Evolutionary conservation across 2,888 invertebrate genomes (phyloP), one percentile per base, ranked within the genome.

Genomic region (Heliconius hortense): DNA sequence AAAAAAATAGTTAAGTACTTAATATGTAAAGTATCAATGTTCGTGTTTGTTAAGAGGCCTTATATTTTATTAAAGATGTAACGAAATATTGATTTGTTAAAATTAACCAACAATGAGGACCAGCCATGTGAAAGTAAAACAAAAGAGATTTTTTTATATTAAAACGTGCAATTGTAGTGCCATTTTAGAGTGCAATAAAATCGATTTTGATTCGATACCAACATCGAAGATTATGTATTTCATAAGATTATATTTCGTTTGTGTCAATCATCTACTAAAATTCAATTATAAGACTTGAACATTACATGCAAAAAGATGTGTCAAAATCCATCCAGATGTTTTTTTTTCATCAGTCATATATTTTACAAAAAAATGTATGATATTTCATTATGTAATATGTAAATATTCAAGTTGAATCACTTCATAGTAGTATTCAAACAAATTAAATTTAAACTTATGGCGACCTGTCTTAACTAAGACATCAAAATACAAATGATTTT

Each of bases 181-280:
- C 78, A 78, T 78, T 63, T 28, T 11, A 66, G 11, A 66, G 76
- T 78, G 78, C 78, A 78, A 78, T 78, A 77, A 76, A 43, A 53
- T 18, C 60, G 60, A 21, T 35, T 53, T 67, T 62, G 13, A 69
- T 53, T 60, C 31, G 60, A 31, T 62, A 67, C n/a, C 4, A 48
- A 69, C 60, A 68, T 74, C 68, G 62, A 69, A 69, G n/a, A n/a
- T 26, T 24, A 18, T 74, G 56, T 66, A 48, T 67, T 24, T 67
- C 18, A 26, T 26, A 10, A 67, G 26, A 53, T 31, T 11, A 24
- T 63, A 63, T 63, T 64, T n/a, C 21, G 11, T 39, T 39, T 39
- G 35, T 31, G 24, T 66, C 24, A 24, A 24, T 24, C 24, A n/a
- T 64, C 8, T 60, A 24, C 35, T 39, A n/a, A 21, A 39, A 39